Conservation (phyloP, 2,888 invertebrate species). For the Tupiocoris notatus region DNA sequence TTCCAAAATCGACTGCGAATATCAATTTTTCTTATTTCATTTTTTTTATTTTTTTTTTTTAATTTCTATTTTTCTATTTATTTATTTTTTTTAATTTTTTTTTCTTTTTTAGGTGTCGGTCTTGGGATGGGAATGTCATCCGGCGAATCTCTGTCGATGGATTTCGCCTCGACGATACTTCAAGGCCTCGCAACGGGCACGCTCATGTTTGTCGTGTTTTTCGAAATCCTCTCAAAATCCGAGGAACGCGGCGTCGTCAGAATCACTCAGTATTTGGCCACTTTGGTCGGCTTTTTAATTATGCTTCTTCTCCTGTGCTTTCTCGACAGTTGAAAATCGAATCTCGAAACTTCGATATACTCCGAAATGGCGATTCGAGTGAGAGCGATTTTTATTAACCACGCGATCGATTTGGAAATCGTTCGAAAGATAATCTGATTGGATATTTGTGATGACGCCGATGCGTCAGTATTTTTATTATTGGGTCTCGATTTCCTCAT, state of each 20-base stretch:
- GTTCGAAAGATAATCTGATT: too few species aligned
- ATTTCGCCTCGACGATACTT: constrained; percentile 54
- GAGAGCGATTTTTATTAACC: too few species aligned
- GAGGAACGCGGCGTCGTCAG: constrained; percentile 10
- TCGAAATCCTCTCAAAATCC: constrained; percentile 64
- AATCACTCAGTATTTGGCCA: constrained; percentile 38
- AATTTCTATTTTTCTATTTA: too few species aligned
- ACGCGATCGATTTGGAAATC: too few species aligned
- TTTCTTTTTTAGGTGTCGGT: constrained; percentile 51
- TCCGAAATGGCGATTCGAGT: too few species aligned
- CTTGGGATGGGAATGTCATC: constrained; percentile 61
- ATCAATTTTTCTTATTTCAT: too few species aligned
- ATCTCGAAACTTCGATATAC: too few species aligned
- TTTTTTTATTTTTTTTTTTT: too few species aligned
- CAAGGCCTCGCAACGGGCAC: constrained; percentile 78
- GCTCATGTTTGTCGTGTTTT: constrained; percentile 75
- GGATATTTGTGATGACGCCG: too few species aligned
- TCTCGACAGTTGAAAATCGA: not conserved
- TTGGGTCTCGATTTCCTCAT: too few species aligned
- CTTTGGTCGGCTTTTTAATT: constrained; percentile 42
- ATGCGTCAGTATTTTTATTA: too few species aligned
- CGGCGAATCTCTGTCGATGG: constrained; percentile 33
- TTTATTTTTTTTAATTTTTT: not conserved
- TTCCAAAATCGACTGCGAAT: too few species aligned
- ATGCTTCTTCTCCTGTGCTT: constrained; percentile 39